Evolutionary conservation across 2,113 vertebrate genomes (phyloP).

Genomic region (Cacatua alba): DNA sequence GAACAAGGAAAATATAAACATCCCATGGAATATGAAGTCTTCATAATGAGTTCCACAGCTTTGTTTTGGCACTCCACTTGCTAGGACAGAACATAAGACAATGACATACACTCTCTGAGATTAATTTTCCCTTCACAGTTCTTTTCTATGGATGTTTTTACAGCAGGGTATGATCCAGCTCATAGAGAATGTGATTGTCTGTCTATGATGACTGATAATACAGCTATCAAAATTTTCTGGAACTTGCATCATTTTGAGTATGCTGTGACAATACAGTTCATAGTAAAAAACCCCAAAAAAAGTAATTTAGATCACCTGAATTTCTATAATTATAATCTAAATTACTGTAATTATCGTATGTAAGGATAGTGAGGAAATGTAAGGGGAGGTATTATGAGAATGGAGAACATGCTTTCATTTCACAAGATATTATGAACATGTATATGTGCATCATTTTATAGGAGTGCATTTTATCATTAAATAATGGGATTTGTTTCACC

Average conservation of each 20-base stretch:
- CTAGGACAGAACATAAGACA: background rate
- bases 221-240: background rate
- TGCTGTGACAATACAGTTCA: background rate
- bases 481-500: background rate
- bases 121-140: background rate
- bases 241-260: background rate
- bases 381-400: background rate
- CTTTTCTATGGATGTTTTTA: background rate
- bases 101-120: background rate
- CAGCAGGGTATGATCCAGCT: background rate
- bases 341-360: background rate
- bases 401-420: background rate
- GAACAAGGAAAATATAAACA: background rate
- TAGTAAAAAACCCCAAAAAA: background rate
- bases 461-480: background rate
- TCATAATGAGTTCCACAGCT: background rate
- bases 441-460: background rate
- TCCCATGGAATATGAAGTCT: background rate
- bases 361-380: background rate
- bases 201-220: background rate
- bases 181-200: background rate
- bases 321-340: background rate
- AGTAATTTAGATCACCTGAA: background rate
- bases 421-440: background rate
- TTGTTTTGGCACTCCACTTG: background rate